phyloP scores from a whole-genome alignment of 1,140 invertebrate genomes.

The Callitettix versicolor region DNA sequence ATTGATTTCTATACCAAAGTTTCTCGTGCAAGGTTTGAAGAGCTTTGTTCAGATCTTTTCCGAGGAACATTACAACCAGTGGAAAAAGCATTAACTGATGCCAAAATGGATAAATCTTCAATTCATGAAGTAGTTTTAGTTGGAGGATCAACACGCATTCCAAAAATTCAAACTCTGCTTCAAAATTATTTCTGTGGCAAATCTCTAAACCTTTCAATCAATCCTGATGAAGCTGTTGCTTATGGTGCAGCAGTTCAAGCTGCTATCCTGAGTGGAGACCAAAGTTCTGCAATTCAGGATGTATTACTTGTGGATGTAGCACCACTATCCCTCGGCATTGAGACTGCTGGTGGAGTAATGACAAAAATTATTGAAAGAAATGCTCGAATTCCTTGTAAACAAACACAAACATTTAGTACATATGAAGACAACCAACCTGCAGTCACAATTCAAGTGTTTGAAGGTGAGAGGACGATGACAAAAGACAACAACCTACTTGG shows the following conservation, averaged over 20 bases:
- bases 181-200: slow-evolving; percentile 50
- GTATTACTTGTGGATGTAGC: slow-evolving; percentile 44
- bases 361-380: slow-evolving; percentile 89
- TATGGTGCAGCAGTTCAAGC: slow-evolving; percentile 55
- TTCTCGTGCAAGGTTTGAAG: slow-evolving; percentile 49
- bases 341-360: slow-evolving; percentile 93
- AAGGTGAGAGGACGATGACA: slow-evolving; percentile 72
- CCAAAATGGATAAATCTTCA: slow-evolving; percentile 55
- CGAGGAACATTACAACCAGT: slow-evolving; percentile 44
- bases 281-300: slow-evolving; percentile 43
- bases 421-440: slow-evolving; percentile 95
- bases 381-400: slow-evolving; percentile 91
- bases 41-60: slow-evolving; percentile 49
- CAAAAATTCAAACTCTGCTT: slow-evolving; percentile 48
- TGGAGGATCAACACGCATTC: slow-evolving; percentile 64
- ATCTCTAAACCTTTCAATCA: slow-evolving; percentile 51
- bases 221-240: slow-evolving; percentile 54
- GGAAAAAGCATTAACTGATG: slow-evolving; percentile 59
- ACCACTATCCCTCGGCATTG: too few relatives aligned
- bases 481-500: slow-evolving; percentile 69
- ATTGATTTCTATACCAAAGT: slow-evolving; percentile 50
- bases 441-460: slow-evolving; percentile 74
- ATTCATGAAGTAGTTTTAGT: slow-evolving; percentile 72
- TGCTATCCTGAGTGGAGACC: slow-evolving; percentile 47
- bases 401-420: slow-evolving; percentile 92